Base-by-base conservation (phyloP, 2,113 vertebrate species). In the Vimba vimba region DNA sequence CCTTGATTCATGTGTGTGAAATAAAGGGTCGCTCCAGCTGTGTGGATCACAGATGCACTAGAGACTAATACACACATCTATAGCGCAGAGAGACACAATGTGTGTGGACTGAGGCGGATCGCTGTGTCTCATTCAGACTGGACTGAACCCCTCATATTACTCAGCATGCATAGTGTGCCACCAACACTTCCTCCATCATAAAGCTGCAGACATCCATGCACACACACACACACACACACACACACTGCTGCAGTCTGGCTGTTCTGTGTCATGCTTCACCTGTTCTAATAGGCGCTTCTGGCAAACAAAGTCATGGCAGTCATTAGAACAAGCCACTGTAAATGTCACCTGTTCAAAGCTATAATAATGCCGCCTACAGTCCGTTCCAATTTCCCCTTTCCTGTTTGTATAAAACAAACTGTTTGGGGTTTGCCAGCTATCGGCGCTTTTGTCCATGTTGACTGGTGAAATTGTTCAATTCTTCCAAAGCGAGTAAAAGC, bases 341-440 rank as follows among this genome's bases (percentile, higher is more conserved):
- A 94, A 94, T 93, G 93, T 93, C 90, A 91, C 64, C 84, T 88
- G 91, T 93, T 93, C 93, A 91, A 92, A 91, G 85, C 88, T 83
- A 57, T 57, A 57, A 84, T 36, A 78, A 68, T 13, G 17, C 45
- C 47, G 25, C n/a, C 39, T 25, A 85, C 45, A 10, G 59, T 45
- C 6, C 3, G 6, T 7, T 64, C 7, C 30, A 85, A n/a, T 55
- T 36, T 64, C 9, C 68, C 4, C 33, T 71, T 43, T 71, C 68
- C 68, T 39, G 33, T 71, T 23, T 57, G 19, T 57, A 57, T 57
- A 57, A 57, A 57, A 57, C 55, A 57, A 57, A 57, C 19, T 57
- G 55, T 8, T 23, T 73, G 69, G 9, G 39, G 10, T n/a, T n/a
- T 12, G 36, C 36, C 19, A 71, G 21, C 68, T 43, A n/a, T 73